Evolutionary conservation across 1,140 invertebrate genomes (phyloP), one percentile per base, ranked within the genome.

Genomic region (Conopomorpha cramerella): DNA sequence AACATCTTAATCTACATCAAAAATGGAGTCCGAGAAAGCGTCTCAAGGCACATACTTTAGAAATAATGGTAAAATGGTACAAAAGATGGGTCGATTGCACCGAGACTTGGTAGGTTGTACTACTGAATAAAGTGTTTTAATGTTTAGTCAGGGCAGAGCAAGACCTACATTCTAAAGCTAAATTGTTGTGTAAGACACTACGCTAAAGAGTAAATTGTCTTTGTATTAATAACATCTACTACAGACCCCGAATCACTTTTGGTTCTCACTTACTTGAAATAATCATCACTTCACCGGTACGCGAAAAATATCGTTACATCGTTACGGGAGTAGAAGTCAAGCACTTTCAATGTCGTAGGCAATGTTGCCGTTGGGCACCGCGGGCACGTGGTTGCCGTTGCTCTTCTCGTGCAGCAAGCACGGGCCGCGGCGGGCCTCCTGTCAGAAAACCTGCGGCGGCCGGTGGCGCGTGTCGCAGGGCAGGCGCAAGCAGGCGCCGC

Each of bases 1-100:
- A 47, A 68, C 53, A 58, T 50, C 64, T 60, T 72, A 71, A 58
- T 51, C 71, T 72, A 71, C 61, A 49, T 34, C 23, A 34, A 15
- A 34, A 13, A 55, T 50, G 61, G 56, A 51, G 68, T 58, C 70
- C 54, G 61, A 68, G 55, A 72, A 72, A 76, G 71, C 71, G 53
- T 72, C 64, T 57, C 66, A 76, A 76, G 71, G 71, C 71, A 76
- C 71, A 72, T 76, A 70, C 66, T 71, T 76, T 76, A 76, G 67
- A 74, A 74, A 63, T 41, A 61, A 68, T 58, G 65, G 58, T 65
- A 54, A 49, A 55, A 50, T 62, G 60, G 54, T 56, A 51, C 55
- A 46, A 43, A 49, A 40, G 43, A 45, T 50, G 34, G 23, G 14
- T n/a, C n/a, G n/a, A n/a, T n/a, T n/a, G n/a, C n/a, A n/a, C n/a